A percentile compares a stretch with the other conserved stretches of the same genome.
Evolutionary conservation across 2,113 vertebrate species (phyloP).

Genomic region (Meles meles): DNA sequence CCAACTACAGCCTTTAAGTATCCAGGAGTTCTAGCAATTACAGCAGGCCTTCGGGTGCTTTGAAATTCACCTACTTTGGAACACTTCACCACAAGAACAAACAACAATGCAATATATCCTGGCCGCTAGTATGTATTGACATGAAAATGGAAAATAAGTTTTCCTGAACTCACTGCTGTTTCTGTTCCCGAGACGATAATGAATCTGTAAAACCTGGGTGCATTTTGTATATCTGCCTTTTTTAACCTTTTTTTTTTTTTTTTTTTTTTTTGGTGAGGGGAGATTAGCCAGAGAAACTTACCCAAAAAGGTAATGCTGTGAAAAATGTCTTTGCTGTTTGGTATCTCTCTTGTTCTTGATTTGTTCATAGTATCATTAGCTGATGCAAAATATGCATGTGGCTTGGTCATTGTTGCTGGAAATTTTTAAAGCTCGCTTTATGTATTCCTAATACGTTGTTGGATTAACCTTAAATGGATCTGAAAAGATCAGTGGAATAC

Average conservation of each 20-base stretch:
- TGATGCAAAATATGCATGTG: not conserved
- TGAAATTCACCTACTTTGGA: not conserved
- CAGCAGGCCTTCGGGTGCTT: not conserved
- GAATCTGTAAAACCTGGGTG: not conserved
- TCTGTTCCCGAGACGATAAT: not conserved
- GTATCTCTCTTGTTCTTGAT: not conserved
- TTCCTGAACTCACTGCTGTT: not conserved
- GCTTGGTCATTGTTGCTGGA: not conserved
- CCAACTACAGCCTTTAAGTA: not conserved
- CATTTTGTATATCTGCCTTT: not conserved
- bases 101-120: not conserved
- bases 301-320: not conserved
- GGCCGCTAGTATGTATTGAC: not conserved
- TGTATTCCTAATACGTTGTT: not conserved
- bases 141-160: not conserved
- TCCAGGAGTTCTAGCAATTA: not conserved
- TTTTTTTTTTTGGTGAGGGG: not conserved
- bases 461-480: not conserved
- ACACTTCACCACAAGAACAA: not conserved
- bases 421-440: not conserved
- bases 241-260: not conserved
- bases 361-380: not conserved
- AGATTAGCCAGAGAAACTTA: not conserved
- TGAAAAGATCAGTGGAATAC: not conserved
- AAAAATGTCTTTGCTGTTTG: not conserved